A percentile compares a stretch with the other conserved stretches of the same genome.
Conservation (phyloP, 2,113 vertebrate species). For the Grammomys dolichurus region DNA sequence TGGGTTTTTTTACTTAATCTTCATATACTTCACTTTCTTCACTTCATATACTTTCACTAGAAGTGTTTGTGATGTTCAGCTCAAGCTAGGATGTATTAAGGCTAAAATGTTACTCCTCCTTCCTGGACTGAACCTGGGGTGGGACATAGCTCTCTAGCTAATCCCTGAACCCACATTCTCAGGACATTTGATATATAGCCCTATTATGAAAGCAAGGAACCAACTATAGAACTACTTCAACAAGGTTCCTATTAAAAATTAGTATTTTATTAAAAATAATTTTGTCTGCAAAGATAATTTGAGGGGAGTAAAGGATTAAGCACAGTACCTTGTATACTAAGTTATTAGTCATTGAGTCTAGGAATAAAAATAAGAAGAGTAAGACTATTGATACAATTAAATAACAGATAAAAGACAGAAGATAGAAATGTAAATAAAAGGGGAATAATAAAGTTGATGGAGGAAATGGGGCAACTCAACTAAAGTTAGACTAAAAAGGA, state of each 20-base stretch:
- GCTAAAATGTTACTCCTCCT: neutral
- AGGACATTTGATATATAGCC: neutral
- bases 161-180: no score
- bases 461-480: neutral
- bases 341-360: neutral
- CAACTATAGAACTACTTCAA: neutral
- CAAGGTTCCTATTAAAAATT: neutral
- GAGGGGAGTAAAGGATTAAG: neutral
- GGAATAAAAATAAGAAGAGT: neutral
- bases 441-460: neutral
- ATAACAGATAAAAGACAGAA: neutral
- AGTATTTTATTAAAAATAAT: neutral
- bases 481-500: neutral
- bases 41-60: neutral
- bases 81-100: neutral
- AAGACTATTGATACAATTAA: neutral
- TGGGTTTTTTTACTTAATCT: neutral
- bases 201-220: neutral
- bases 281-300: neutral
- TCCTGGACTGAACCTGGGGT: no score
- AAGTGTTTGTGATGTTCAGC: neutral
- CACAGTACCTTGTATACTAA: neutral
- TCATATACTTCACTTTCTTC: no score
- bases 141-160: neutral
- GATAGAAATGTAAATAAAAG: neutral